phyloP scores from a whole-genome alignment of 2,113 vertebrate genomes.

The Saguinus imperator region DNA sequence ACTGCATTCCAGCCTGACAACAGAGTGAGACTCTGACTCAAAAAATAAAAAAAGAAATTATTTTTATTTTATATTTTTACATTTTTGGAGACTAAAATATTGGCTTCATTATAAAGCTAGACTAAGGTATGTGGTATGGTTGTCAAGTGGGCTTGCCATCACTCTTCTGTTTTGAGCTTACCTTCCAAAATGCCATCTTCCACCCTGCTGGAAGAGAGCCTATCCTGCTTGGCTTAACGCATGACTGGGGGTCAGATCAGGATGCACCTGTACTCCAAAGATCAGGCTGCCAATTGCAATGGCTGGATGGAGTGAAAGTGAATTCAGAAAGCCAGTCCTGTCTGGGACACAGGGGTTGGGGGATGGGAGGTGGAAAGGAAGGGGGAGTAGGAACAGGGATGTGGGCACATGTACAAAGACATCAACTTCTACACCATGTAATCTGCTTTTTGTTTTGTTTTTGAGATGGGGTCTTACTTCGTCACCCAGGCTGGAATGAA shows the following conservation, averaged over 20 bases:
- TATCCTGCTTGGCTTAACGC: neutral
- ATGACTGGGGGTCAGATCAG: neutral
- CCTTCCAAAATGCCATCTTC: neutral
- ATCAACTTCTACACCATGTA: neutral
- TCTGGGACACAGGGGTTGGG: rapidly evolving
- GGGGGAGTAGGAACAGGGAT: neutral
- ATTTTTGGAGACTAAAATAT: conserved; percentile 24
- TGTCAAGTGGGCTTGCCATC: neutral
- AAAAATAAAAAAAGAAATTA: neutral
- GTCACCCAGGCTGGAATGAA: too few species aligned
- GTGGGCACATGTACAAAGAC: neutral
- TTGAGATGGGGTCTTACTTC: too few species aligned
- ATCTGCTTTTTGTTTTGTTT: neutral
- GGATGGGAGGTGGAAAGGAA: neutral
- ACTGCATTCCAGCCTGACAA: too few species aligned
- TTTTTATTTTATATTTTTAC: neutral
- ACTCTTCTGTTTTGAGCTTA: neutral
- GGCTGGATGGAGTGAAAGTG: neutral
- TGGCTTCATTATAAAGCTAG: neutral
- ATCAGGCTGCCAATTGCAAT: neutral
- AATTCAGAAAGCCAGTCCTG: neutral
- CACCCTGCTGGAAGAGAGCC: neutral
- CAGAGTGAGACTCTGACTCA: too few species aligned
- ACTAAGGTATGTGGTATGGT: neutral
- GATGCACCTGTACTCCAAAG: neutral